A percentile compares a stretch with the other conserved stretches of the same genome.
These are phyloP conservation scores for Silurus aristotelis DNA, from an alignment of 2,797 vertebrate genomes.

Conservation along the genomic window DNA sequence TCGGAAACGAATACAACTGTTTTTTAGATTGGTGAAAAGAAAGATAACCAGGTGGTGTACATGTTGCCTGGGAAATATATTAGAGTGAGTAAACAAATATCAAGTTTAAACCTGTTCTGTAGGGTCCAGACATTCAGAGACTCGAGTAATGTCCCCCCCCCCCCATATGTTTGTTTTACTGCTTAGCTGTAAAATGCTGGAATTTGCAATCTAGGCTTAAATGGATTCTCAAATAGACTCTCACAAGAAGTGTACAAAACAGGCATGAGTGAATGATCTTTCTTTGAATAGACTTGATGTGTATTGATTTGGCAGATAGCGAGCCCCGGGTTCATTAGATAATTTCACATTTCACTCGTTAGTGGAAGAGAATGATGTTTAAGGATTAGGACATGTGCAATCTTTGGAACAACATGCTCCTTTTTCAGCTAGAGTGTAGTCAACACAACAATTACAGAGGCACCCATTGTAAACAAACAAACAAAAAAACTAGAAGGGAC, in stretches of 20 bases:
- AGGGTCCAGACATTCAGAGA: not conserved
- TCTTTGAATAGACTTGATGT: not conserved
- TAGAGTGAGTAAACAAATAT: not conserved
- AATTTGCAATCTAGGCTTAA: not conserved
- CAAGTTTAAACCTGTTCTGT: not conserved
- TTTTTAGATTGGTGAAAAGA: slow-evolving; percentile 1
- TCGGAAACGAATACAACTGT: slow-evolving; percentile 4
- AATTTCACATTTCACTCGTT: not conserved
- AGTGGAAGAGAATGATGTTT: not conserved
- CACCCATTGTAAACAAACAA: not conserved
- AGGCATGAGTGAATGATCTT: not conserved
- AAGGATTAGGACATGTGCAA: not conserved
- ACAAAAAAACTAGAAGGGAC: not conserved
- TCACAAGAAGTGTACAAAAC: not conserved
- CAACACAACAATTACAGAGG: not conserved
- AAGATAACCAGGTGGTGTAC: not conserved
- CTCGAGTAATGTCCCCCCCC: not conserved
- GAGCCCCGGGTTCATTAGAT: not conserved
- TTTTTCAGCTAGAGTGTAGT: not conserved
- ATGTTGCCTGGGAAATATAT: not conserved
- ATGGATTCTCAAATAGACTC: not conserved
- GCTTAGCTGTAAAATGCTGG: not conserved
- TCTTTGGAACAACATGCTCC: not conserved
- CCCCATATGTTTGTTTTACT: not conserved
- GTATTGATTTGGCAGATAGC: not conserved